Conservation (phyloP, 2,888 invertebrate genomes). For the Actias luna region DNA sequence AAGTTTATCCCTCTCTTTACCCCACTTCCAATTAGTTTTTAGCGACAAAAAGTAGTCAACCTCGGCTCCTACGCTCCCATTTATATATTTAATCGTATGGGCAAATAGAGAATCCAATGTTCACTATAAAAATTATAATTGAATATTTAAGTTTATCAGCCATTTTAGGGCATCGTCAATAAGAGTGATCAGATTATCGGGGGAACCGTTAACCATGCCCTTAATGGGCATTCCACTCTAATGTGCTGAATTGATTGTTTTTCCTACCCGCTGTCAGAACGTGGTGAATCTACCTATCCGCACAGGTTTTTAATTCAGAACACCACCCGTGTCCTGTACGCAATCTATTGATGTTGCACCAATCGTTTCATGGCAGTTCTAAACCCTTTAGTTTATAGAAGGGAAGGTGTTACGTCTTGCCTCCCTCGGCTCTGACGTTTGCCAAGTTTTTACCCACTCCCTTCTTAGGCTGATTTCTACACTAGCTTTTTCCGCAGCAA, state of each 20-base stretch:
- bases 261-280: neutral
- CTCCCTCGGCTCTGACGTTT: neutral
- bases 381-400: neutral
- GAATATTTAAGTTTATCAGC: neutral
- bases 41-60: too few relatives aligned
- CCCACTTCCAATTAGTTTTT: too few relatives aligned
- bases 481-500: neutral
- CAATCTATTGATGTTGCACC: neutral
- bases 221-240: neutral
- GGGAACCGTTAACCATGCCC: neutral
- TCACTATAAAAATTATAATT: too few relatives aligned
- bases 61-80: too few relatives aligned
- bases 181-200: too few relatives aligned
- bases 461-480: neutral
- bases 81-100: too few relatives aligned
- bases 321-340: neutral
- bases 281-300: neutral
- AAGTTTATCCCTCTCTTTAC: too few relatives aligned
- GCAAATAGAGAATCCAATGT: too few relatives aligned
- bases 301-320: neutral
- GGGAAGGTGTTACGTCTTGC: neutral
- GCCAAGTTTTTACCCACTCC: neutral
- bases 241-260: neutral
- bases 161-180: neutral
- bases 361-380: neutral